Percentiles rank a stretch among this genome's conserved stretches.
These are phyloP conservation scores for Vombatus ursinus DNA, from an alignment of 2,113 vertebrate genomes.

Conservation along the genomic window DNA sequence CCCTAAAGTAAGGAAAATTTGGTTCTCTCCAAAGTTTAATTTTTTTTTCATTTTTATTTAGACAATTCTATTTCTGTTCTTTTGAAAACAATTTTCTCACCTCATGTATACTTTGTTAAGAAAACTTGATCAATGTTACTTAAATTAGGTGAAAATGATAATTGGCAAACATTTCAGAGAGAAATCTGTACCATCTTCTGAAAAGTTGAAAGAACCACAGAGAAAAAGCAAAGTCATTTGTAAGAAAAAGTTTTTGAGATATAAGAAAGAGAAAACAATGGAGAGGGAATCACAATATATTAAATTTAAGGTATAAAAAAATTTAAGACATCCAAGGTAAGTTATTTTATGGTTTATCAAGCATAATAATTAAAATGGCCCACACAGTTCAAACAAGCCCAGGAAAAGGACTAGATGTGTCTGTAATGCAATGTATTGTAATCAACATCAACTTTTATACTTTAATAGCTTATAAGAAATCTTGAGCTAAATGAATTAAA, in stretches of 20 bases:
- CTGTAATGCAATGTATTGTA: neutral
- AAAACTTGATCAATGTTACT: conserved; percentile 3
- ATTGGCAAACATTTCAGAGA: conserved; percentile 14
- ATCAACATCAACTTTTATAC: neutral
- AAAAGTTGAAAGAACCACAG: conserved; percentile 41
- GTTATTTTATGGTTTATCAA: neutral
- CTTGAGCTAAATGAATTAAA: neutral
- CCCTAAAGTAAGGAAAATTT: neutral
- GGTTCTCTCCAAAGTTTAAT: neutral
- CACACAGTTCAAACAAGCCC: neutral
- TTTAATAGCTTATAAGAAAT: neutral
- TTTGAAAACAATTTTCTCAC: neutral
- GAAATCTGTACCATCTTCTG: neutral
- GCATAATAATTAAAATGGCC: neutral
- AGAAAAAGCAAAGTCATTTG: neutral
- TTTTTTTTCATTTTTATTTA: conserved; percentile 39
- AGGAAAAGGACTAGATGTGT: neutral
- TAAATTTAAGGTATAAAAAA: neutral
- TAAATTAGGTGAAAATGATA: neutral
- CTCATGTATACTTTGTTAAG: neutral
- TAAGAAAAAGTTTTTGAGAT: neutral
- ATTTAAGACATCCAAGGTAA: neutral
- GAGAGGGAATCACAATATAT: rapidly evolving
- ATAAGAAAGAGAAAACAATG: neutral
- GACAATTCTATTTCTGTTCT: neutral